These are phyloP conservation scores for Neodontobutis hainanensis DNA, from an alignment of 2,113 vertebrate genomes.

Conservation along the genomic window DNA sequence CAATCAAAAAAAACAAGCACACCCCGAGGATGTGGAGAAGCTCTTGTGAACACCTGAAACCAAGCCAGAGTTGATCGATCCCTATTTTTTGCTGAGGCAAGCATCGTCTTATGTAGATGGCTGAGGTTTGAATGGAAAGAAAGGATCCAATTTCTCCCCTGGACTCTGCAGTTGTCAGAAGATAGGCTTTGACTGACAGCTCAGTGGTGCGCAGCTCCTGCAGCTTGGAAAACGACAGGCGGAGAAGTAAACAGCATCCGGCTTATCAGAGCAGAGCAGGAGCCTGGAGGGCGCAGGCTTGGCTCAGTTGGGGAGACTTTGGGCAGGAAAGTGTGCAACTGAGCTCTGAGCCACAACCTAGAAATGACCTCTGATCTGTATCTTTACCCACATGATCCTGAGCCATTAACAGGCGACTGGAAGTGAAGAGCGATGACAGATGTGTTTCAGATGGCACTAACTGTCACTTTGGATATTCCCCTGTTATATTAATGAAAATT, in stretches of 20 bases:
- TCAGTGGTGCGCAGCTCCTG: conserved; percentile 61
- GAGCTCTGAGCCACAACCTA: conserved; percentile 38
- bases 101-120: conserved; percentile 67
- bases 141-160: conserved; percentile 73
- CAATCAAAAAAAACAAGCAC: conserved; percentile 45
- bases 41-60: conserved; percentile 61
- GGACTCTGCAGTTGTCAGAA: conserved; percentile 68
- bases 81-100: conserved; percentile 54
- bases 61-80: conserved; percentile 67
- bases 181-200: conserved; percentile 77
- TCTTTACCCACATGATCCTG: conserved; percentile 30
- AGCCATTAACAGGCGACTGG: conserved; percentile 10
- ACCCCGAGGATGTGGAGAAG: conserved; percentile 40
- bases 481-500: conserved; percentile 22
- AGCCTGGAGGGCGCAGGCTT: conserved; percentile 58
- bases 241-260: conserved; percentile 71
- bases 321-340: conserved; percentile 42
- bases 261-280: conserved; percentile 76
- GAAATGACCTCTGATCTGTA: conserved; percentile 63
- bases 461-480: conserved; percentile 37
- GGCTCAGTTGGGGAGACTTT: conserved; percentile 55
- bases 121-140: conserved; percentile 64
- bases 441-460: conserved; percentile 36
- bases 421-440: conserved; percentile 20
- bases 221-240: conserved; percentile 65